These are phyloP conservation scores for Volucella zonaria DNA, from an alignment of 2,888 invertebrate species.

Conservation along the genomic window DNA sequence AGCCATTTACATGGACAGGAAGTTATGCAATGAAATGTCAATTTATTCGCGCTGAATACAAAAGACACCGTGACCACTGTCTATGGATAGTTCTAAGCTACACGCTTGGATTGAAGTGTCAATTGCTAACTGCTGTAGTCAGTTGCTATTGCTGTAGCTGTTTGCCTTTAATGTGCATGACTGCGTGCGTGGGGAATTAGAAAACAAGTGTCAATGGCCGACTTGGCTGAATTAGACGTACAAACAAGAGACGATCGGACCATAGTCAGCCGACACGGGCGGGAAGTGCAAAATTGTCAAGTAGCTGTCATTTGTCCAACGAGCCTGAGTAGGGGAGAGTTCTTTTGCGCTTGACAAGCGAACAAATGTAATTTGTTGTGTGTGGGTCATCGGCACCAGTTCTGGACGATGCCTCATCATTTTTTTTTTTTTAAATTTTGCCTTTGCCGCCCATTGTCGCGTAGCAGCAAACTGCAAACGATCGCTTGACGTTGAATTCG, in stretches of 20 bases:
- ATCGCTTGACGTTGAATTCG: conserved; percentile 18
- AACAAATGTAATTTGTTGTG: conserved; percentile 64
- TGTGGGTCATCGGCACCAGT: conserved; percentile 65
- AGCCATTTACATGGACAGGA: conserved; percentile 61
- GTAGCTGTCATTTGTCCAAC: conserved; percentile 33
- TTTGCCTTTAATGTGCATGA: conserved; percentile 55
- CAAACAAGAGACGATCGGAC: not conserved
- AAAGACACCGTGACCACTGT: conserved; percentile 5
- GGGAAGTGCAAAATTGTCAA: conserved; percentile 66
- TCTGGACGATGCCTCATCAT: conserved; percentile 44
- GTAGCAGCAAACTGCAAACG: not conserved
- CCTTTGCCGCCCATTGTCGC: conserved; percentile 43
- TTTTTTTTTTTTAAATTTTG: conserved; percentile 22
- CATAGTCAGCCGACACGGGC: not conserved
- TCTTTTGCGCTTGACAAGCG: conserved; percentile 45
- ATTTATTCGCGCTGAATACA: conserved; percentile 53
- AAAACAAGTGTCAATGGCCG: conserved; percentile 69
- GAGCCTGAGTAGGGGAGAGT: conserved; percentile 1
- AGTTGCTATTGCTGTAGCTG: not conserved
- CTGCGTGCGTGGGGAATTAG: conserved; percentile 59
- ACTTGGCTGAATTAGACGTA: conserved; percentile 44
- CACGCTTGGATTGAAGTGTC: conserved; percentile 59
- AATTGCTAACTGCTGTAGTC: conserved; percentile 22
- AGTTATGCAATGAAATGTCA: conserved; percentile 61
- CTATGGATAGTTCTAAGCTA: not conserved